Base-by-base conservation (phyloP, 2,797 vertebrate species). In the Propithecus perrieri region DNA sequence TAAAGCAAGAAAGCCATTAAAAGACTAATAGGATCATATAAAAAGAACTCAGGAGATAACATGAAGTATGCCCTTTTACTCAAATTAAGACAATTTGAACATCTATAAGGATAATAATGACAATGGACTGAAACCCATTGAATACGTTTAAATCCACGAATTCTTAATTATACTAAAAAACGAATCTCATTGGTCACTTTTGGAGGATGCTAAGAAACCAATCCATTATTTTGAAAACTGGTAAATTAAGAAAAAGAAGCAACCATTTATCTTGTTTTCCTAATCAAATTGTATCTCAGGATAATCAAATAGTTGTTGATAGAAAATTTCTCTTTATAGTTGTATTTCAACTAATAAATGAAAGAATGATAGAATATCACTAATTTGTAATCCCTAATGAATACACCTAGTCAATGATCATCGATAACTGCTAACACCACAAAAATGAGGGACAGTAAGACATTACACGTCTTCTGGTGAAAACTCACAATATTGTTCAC, bases 171-270 rank as follows among this genome's bases (percentile, higher is more conserved):
- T 41, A 65, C 30, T 95, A 69, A 9, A 50, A 57, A 92, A 57
- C 1, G 63, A 93, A 63, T 80, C 18, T 85, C n/a, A 72, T 3
- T 69, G 26, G 50, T 89, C 20, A 94, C 30, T 95, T 93, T 79
- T 28, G 35, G 69, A 91, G 10, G 7, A 95, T 93, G 24, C 15
- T 28, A 84, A 9, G 33, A n/a, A 90, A 80, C 4, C 30, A 89
- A 76, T 81, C 84, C n/a, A 94, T 69, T 89, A 74, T 80, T 94
- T 88, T 61, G 20, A 95, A 97, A 94, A 94, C 50, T 89, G n/a
- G n/a, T 85, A 89, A 95, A 93, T 83, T 87, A 55, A 90, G 24
- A 88, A 91, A 86, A 69, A 93, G 7, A 87, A 89, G 38, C 24
- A 94, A 78, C 41, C 12, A 93, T 57, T 78, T 94, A 95, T 84